Conservation (phyloP, 2,113 vertebrate genomes). For the Petrocephalus microphthalmus region DNA sequence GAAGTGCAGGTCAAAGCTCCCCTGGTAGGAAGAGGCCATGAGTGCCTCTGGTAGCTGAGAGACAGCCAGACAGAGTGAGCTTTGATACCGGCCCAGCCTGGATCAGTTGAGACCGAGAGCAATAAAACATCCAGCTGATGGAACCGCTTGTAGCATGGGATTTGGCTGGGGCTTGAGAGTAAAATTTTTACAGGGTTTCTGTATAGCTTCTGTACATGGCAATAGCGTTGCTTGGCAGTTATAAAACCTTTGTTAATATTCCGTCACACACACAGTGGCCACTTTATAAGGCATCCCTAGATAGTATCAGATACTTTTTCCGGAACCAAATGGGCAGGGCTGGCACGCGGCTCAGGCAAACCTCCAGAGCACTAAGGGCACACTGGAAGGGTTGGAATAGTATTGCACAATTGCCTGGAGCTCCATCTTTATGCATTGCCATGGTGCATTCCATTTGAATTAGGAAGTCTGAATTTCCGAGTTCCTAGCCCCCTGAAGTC, state of each 20-base stretch:
- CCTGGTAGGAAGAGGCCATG: not conserved
- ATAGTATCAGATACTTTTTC: not conserved
- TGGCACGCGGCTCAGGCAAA: not conserved
- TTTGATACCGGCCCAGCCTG: not conserved
- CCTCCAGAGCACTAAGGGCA: not conserved
- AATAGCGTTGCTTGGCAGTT: not conserved
- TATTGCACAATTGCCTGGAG: not conserved
- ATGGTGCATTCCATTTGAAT: not conserved
- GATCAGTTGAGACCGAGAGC: not conserved
- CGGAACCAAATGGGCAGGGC: not conserved
- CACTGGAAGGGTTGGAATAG: not conserved
- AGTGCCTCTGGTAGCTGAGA: not conserved
- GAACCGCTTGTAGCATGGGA: not conserved
- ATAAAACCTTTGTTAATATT: not conserved
- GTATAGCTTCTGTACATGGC: not conserved
- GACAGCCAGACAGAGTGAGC: not conserved
- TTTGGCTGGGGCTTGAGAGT: not conserved
- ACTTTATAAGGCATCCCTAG: not conserved
- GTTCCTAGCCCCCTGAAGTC: not conserved
- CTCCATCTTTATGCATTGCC: not conserved
- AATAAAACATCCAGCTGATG: conserved; percentile 5
- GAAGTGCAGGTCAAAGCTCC: not conserved
- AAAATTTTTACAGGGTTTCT: not conserved
- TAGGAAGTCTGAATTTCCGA: not conserved
- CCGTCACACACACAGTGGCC: not conserved